Evolutionary conservation across 2,888 invertebrate species (phyloP).

Genomic region (Leptinotarsa haldemani): DNA sequence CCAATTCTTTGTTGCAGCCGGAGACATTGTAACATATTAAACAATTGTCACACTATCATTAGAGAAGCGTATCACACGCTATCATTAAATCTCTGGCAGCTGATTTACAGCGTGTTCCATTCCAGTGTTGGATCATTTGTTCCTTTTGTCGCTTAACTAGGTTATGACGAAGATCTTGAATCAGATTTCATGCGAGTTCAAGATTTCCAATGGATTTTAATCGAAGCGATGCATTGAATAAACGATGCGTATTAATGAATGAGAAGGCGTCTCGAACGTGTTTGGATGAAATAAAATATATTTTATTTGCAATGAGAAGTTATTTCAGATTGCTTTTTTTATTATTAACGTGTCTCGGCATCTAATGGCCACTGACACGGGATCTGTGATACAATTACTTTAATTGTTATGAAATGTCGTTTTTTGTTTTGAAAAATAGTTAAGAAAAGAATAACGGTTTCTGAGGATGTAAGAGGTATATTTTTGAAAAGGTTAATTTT

Average conservation of each 20-base stretch:
- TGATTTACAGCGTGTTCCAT: neutral
- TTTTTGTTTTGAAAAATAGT: too few relatives aligned
- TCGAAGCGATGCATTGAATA: constrained; percentile 26
- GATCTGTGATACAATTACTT: too few relatives aligned
- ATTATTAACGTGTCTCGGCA: too few relatives aligned
- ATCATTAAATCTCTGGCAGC: constrained; percentile 26
- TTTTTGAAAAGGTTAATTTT: too few relatives aligned
- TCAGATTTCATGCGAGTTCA: neutral
- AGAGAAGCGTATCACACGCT: constrained; percentile 28
- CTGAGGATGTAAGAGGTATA: too few relatives aligned
- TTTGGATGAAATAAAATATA: neutral
- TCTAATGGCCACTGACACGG: too few relatives aligned
- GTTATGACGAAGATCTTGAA: constrained; percentile 24
- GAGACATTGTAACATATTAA: neutral
- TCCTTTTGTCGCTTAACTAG: constrained; percentile 37
- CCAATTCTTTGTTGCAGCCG: neutral
- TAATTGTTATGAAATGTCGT: too few relatives aligned
- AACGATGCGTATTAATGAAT: constrained; percentile 24
- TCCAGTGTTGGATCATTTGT: constrained; percentile 31
- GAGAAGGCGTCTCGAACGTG: neutral
- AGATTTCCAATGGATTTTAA: constrained; percentile 25
- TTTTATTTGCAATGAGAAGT: neutral
- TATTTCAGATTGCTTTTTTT: too few relatives aligned
- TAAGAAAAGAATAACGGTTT: too few relatives aligned
- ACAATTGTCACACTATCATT: constrained; percentile 16